These are phyloP conservation scores for Chrysochloris asiatica DNA, from an alignment of 2,113 vertebrate species.

Conservation along the genomic window DNA sequence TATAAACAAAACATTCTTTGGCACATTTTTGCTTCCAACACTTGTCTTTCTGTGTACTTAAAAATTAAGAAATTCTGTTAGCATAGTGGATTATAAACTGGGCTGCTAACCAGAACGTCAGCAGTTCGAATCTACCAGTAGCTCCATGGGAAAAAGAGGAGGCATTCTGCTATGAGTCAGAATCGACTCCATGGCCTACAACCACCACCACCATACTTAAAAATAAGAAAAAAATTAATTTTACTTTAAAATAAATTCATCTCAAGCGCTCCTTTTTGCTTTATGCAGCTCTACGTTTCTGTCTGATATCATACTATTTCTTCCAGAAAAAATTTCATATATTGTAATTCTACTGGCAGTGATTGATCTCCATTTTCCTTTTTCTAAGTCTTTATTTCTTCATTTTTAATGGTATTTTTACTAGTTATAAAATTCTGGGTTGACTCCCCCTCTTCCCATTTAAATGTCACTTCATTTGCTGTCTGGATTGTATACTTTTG, in stretches of 20 bases:
- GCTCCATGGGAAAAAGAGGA: too few relatives aligned
- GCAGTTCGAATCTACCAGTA: too few relatives aligned
- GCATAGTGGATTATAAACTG: too few relatives aligned
- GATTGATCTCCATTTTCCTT: not conserved
- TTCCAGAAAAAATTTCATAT: not conserved
- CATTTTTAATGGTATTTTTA: slow-evolving; percentile 19
- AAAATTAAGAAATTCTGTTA: too few relatives aligned
- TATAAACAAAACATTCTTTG: not conserved
- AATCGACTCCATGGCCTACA: too few relatives aligned
- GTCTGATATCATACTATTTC: not conserved
- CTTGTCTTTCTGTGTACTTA: slow-evolving; percentile 29
- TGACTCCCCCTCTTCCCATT: not conserved
- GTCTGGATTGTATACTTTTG: not conserved
- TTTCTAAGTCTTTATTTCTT: slow-evolving; percentile 1
- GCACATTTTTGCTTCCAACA: not conserved
- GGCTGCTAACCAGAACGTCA: too few relatives aligned
- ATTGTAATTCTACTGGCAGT: not conserved
- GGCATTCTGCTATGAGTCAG: too few relatives aligned
- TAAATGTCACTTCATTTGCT: not conserved
- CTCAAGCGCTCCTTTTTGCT: not conserved
- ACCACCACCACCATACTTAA: too few relatives aligned
- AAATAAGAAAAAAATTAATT: not conserved
- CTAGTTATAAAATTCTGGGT: not conserved
- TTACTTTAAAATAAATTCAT: not conserved
- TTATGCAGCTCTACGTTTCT: not conserved